A percentile compares a stretch with the other conserved stretches of the same genome.
These are phyloP conservation scores for Littorina saxatilis DNA, from an alignment of 1,140 invertebrate genomes.

Conservation along the genomic window DNA sequence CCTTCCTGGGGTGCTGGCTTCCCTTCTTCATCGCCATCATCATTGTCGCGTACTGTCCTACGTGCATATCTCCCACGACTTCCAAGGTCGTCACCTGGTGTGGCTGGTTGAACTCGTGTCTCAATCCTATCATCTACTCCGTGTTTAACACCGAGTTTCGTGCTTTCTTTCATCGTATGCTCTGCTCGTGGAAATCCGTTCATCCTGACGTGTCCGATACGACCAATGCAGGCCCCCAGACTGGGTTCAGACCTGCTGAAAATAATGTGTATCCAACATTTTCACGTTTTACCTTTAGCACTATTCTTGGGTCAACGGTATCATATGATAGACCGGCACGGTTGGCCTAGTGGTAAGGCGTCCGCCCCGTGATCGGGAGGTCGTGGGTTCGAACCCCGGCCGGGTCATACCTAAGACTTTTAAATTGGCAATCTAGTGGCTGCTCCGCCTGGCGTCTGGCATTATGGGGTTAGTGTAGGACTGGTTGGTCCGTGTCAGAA, in stretches of 20 bases:
- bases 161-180: conserved; percentile 85
- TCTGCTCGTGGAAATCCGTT: background rate
- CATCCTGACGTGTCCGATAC: too few relatives aligned
- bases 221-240: too few relatives aligned
- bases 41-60: conserved; percentile 82
- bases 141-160: conserved; percentile 73
- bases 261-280: conserved; percentile 29
- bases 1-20: conserved; percentile 94
- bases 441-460: too few relatives aligned
- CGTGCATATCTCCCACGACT: conserved; percentile 82
- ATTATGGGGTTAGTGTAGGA: too few relatives aligned
- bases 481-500: too few relatives aligned
- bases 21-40: conserved; percentile 97
- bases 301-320: background rate
- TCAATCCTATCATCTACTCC: conserved; percentile 84
- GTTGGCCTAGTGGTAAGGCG: too few relatives aligned
- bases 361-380: too few relatives aligned
- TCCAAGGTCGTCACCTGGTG: conserved; percentile 97
- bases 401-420: too few relatives aligned
- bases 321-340: conserved; percentile 33
- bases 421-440: too few relatives aligned
- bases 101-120: conserved; percentile 97
- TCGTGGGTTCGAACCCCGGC: too few relatives aligned
- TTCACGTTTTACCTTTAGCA: conserved; percentile 18
- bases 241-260: too few relatives aligned